A percentile compares a stretch with the other conserved stretches of the same genome.
These are phyloP conservation scores for Pandion haliaetus DNA, from an alignment of 2,113 vertebrate genomes.

Conservation along the genomic window DNA sequence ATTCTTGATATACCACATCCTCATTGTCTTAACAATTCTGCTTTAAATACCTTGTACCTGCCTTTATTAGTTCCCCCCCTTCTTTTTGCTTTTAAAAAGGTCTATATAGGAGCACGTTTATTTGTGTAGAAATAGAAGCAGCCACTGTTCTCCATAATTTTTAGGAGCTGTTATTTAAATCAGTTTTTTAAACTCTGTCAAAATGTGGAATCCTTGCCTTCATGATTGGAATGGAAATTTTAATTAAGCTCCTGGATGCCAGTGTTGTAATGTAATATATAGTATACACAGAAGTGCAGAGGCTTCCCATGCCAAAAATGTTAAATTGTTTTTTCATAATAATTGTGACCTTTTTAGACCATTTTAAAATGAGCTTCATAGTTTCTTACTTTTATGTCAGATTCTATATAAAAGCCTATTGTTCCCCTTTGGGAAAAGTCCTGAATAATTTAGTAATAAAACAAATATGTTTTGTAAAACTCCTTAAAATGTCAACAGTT, in stretches of 20 bases:
- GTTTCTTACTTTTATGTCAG: background rate
- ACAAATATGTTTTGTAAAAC: background rate
- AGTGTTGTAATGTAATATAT: background rate
- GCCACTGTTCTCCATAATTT: background rate
- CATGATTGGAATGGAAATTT: background rate
- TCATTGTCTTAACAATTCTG: background rate
- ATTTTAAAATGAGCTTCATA: background rate
- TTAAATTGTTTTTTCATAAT: background rate
- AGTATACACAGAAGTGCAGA: background rate
- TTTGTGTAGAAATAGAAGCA: background rate
- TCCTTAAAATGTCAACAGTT: background rate
- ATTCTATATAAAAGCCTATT: background rate
- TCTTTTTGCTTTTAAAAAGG: background rate
- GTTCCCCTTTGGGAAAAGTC: background rate
- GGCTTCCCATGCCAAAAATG: background rate
- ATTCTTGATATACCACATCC: background rate
- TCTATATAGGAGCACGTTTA: background rate
- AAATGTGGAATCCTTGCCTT: background rate
- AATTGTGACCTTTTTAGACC: background rate
- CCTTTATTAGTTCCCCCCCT: background rate
- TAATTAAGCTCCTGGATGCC: background rate
- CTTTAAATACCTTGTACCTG: background rate
- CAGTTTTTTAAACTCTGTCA: background rate
- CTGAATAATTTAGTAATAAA: background rate
- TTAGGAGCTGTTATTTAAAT: background rate